Percentiles rank a stretch among this genome's conserved stretches.
Conservation (phyloP, 64 coral and sea anemone species). For the Platygyra sinensis region DNA sequence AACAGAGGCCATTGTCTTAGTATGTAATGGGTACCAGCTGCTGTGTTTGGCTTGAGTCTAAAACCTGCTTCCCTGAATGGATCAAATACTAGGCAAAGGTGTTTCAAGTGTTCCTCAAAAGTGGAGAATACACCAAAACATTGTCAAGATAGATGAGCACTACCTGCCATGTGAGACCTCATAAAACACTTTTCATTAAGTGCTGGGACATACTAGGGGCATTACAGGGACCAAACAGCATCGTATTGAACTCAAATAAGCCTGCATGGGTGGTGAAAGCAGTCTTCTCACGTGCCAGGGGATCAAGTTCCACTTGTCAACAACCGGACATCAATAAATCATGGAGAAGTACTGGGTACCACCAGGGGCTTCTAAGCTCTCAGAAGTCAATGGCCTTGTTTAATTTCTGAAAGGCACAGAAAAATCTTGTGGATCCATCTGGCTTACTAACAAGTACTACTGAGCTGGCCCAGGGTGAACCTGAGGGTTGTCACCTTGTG, state of each 20-base stretch:
- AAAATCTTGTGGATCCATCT: slow-evolving; percentile 52
- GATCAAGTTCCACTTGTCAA: slow-evolving; percentile 49
- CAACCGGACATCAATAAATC: slow-evolving; percentile 39
- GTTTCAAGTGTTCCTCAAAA: slow-evolving; percentile 1
- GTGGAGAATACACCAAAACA: slow-evolving; percentile 26
- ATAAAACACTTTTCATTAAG: slow-evolving; percentile 45
- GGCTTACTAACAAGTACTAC: slow-evolving; percentile 55
- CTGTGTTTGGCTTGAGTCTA: too few relatives aligned
- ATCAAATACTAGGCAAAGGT: not conserved
- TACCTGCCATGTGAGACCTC: slow-evolving; percentile 25
- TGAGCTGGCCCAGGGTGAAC: slow-evolving; percentile 14
- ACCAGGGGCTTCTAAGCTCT: slow-evolving; percentile 45
- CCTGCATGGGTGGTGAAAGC: slow-evolving; percentile 30
- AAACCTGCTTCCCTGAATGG: too few relatives aligned
- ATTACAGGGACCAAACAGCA: slow-evolving; percentile 40
- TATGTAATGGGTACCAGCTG: too few relatives aligned
- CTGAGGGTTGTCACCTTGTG: not conserved
- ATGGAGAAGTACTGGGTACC: slow-evolving; percentile 58
- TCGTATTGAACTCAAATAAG: not conserved
- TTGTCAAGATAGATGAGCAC: slow-evolving; percentile 35
- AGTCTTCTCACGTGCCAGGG: slow-evolving; percentile 36
- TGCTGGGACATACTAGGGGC: slow-evolving; percentile 23
- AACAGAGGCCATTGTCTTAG: too few relatives aligned
- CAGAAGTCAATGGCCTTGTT: slow-evolving; percentile 27
- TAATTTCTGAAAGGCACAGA: not conserved